phyloP scores from a whole-genome alignment of 2,113 vertebrate genomes.

The Camelus dromedarius region DNA sequence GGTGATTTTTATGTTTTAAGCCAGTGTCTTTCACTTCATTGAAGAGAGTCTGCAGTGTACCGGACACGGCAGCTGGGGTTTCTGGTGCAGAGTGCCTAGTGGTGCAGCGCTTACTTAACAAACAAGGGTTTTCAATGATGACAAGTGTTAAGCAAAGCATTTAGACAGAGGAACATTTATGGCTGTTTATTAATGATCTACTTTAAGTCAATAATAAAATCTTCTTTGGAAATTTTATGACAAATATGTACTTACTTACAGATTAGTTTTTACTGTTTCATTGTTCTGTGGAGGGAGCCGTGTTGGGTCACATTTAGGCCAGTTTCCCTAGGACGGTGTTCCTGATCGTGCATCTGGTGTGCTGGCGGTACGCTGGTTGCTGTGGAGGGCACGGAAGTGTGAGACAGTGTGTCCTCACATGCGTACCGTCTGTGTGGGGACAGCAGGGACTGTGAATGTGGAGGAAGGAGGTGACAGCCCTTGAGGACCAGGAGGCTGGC shows the following conservation, averaged over 20 bases:
- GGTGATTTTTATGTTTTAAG: neutral
- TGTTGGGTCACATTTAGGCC: neutral
- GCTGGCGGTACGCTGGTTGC: neutral
- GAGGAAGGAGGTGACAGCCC: neutral
- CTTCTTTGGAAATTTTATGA: conserved; percentile 22
- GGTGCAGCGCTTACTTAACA: neutral
- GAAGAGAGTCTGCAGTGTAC: neutral
- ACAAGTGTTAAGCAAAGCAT: neutral
- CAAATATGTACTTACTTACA: neutral
- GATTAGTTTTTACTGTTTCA: neutral
- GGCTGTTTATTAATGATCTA: neutral
- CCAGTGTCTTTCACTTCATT: neutral
- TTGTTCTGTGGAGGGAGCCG: neutral
- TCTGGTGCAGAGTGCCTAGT: neutral
- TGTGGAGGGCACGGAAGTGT: neutral
- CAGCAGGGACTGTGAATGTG: neutral
- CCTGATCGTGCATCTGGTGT: neutral
- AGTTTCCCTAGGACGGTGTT: neutral
- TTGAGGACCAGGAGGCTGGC: neutral
- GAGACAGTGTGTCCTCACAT: neutral
- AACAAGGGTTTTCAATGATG: neutral
- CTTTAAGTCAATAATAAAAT: neutral
- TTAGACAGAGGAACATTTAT: neutral
- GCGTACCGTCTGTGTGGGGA: neutral
- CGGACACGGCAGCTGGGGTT: neutral